Evolutionary conservation across 1,140 invertebrate genomes (phyloP), one percentile per base, ranked within the genome.

Genomic region (Magallana gigas): DNA sequence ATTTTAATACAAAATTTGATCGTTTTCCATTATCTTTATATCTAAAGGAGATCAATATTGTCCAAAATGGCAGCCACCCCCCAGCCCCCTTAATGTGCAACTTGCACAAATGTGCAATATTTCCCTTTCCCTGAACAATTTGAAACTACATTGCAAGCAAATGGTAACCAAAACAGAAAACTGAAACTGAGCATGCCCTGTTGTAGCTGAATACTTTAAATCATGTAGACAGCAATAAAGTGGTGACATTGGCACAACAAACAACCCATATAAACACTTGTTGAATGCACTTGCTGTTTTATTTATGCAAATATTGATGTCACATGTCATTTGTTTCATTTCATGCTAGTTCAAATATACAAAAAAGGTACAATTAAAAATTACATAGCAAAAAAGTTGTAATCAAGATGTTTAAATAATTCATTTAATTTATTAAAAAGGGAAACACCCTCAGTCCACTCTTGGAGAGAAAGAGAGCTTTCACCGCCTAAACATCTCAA

Each of bases 251-350:
- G 36, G 36, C 36, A 48, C 36, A 48, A 48, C 5, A 18, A 71
- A 71, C 18, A 76, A 71, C n/a, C 8, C 23, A 18, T 23, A 23
- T 23, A 3, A 71, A 76, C 18, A 76, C 18, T 29, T 29, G 36
- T 4, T 29, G 23, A 29, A 76, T 76, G 68, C 68, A 76, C 68
- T 76, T 76, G 68, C 68, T 76, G 68, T 76, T 76, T 64, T 76
- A 36, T 29, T 71, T 29, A 76, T 76, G 68, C 68, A 76, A 29
- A 76, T 76, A 76, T 29, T 76, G 68, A 76, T 76, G 68, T 76
- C 23, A 23, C 23, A 71, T 9, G 23, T 64, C 60, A 64, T 16
- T 64, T 64, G 36, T 48, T 12, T 29, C 68, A 76, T 76, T 76
- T 76, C 23, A 76, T 76, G 18, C 68, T 76, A 76, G 23, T 62